A percentile compares a stretch with the other conserved stretches of the same genome.
phyloP scores from a whole-genome alignment of 2,888 invertebrate species.

The Deilephila porcellus region DNA sequence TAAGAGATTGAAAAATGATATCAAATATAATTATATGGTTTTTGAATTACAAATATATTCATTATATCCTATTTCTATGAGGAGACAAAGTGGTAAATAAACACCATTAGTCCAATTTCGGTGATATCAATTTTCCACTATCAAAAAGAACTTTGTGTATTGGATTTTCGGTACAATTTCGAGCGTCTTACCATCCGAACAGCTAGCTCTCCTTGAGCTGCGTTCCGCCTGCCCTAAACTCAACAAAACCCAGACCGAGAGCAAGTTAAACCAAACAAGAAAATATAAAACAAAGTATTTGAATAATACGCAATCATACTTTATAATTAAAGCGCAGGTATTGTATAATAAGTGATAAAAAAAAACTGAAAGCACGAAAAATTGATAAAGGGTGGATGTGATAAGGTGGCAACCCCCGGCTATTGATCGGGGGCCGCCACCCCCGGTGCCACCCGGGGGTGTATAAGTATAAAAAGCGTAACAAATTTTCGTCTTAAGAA shows the following conservation, averaged over 20 bases:
- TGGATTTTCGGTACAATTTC: not conserved
- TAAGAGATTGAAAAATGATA: too few relatives aligned
- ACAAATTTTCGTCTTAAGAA: conserved; percentile 86
- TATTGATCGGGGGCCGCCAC: conserved; percentile 77
- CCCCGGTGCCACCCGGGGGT: conserved; percentile 48
- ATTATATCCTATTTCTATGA: too few relatives aligned
- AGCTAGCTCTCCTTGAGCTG: not conserved
- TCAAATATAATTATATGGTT: too few relatives aligned
- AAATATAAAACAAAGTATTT: conserved; percentile 27
- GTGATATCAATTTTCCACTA: not conserved
- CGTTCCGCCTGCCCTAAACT: not conserved
- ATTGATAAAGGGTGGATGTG: conserved; percentile 80
- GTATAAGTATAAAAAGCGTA: conserved; percentile 85
- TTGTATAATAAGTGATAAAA: conserved; percentile 64
- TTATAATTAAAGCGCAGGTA: conserved; percentile 65
- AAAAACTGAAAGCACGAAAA: conserved; percentile 77
- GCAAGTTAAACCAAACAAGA: conserved; percentile 19
- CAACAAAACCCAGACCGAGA: not conserved
- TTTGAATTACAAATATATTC: too few relatives aligned
- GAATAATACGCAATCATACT: conserved; percentile 31
- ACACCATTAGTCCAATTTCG: not conserved
- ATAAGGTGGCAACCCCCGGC: conserved; percentile 63
- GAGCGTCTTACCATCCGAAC: not conserved
- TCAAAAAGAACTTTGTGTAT: not conserved
- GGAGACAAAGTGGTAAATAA: not conserved